Percentiles rank a stretch among this genome's conserved stretches.
Conservation (phyloP, 1,140 invertebrate genomes). For the Cotesia glomerata region DNA sequence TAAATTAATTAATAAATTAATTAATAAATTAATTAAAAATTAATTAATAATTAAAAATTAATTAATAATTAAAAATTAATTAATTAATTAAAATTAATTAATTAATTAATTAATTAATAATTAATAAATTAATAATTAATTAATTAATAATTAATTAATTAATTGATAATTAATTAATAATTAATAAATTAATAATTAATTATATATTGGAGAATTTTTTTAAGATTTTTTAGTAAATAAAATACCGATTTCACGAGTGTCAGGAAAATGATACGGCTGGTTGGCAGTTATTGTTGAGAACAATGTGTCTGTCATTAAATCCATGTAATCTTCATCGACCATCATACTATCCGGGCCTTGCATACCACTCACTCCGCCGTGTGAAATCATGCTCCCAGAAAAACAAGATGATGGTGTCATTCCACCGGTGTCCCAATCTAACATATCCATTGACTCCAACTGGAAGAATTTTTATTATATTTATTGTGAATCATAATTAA, state of each 20-base stretch:
- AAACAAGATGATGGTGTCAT: conserved; percentile 45
- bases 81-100: too few species aligned
- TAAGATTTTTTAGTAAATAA: conserved; percentile 33
- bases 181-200: too few species aligned
- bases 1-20: too few species aligned
- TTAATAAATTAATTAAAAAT: too few species aligned
- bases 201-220: too few species aligned
- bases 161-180: too few species aligned
- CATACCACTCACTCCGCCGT: conserved; percentile 54
- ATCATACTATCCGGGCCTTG: conserved; percentile 73
- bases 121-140: too few species aligned
- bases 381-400: conserved; percentile 40
- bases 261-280: conserved; percentile 95
- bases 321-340: conserved; percentile 88
- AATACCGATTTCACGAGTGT: conserved; percentile 92
- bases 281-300: conserved; percentile 86
- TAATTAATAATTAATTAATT: too few species aligned
- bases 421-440: conserved; percentile 70
- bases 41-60: too few species aligned
- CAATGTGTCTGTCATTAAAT: conserved; percentile 87
- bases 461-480: conserved; percentile 57
- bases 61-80: too few species aligned
- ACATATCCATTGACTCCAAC: conserved; percentile 81
- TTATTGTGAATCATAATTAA: too few species aligned
- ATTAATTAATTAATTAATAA: too few species aligned